Conservation (phyloP, 2,113 vertebrate species). For the Chamaea fasciata region DNA sequence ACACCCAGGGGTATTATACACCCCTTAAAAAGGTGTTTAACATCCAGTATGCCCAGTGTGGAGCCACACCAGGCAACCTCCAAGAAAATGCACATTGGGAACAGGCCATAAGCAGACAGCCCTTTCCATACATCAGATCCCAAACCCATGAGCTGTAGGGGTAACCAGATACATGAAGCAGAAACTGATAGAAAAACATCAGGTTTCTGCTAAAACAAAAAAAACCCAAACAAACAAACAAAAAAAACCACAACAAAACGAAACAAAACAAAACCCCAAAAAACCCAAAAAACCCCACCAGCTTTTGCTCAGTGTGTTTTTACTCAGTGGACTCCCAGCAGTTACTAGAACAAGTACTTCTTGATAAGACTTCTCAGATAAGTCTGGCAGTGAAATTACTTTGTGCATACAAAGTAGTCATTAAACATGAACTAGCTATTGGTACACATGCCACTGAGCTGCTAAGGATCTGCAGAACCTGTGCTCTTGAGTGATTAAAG, state of each 20-base stretch:
- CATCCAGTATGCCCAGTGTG: neutral
- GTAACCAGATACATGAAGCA: neutral
- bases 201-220: neutral
- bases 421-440: neutral
- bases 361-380: neutral
- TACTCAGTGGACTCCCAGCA: neutral
- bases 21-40: neutral
- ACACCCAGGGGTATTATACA: neutral
- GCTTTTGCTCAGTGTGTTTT: neutral
- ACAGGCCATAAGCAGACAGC: neutral
- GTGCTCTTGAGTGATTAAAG: neutral
- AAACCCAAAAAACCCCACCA: too few species aligned
- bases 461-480: neutral
- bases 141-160: neutral
- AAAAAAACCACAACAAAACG: too few species aligned
- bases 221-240: too few species aligned
- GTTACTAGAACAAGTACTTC: neutral
- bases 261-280: too few species aligned
- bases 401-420: neutral
- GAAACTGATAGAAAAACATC: neutral
- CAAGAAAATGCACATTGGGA: neutral
- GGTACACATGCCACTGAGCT: accelerated
- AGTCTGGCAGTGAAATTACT: neutral
- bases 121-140: neutral
- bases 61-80: neutral